These are phyloP conservation scores for Glyptemys insculpta DNA, from an alignment of 2,797 vertebrate species.

Conservation along the genomic window DNA sequence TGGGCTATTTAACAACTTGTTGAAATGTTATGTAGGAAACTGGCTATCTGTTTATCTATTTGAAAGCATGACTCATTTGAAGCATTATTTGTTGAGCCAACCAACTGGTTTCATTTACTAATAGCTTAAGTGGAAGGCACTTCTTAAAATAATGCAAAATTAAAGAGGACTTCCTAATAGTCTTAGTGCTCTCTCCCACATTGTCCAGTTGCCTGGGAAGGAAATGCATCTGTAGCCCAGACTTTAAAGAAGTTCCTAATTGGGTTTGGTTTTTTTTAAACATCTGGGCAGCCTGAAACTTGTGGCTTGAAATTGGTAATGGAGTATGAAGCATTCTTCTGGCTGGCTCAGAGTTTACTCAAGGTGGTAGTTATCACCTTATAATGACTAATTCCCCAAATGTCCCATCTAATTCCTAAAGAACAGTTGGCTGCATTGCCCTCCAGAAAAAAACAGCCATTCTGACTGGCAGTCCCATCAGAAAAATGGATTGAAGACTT, in stretches of 20 bases:
- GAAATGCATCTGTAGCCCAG: not conserved
- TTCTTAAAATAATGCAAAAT: not conserved
- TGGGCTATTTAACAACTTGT: not conserved
- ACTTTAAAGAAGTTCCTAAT: not conserved
- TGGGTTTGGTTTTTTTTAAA: not conserved
- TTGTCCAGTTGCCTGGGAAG: not conserved
- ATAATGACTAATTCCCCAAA: not conserved
- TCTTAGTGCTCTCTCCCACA: not conserved
- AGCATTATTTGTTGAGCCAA: not conserved
- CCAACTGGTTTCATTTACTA: not conserved
- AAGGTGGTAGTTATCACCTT: not conserved
- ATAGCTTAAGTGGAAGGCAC: not conserved
- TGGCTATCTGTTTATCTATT: not conserved
- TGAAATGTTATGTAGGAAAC: constrained; percentile 8
- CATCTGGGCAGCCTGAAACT: not conserved
- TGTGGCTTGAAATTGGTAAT: not conserved
- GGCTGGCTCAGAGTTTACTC: not conserved
- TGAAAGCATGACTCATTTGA: not conserved
- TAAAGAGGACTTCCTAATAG: not conserved
- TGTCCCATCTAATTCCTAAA: rapidly evolving
- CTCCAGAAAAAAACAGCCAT: not conserved
- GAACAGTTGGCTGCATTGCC: not conserved
- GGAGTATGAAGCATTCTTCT: too few species aligned
- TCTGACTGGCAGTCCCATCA: not conserved
- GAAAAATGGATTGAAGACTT: not conserved